Percentiles rank a stretch among this genome's conserved stretches.
phyloP scores from a whole-genome alignment of 2,113 vertebrate species.

The Pituophis catenifer region DNA sequence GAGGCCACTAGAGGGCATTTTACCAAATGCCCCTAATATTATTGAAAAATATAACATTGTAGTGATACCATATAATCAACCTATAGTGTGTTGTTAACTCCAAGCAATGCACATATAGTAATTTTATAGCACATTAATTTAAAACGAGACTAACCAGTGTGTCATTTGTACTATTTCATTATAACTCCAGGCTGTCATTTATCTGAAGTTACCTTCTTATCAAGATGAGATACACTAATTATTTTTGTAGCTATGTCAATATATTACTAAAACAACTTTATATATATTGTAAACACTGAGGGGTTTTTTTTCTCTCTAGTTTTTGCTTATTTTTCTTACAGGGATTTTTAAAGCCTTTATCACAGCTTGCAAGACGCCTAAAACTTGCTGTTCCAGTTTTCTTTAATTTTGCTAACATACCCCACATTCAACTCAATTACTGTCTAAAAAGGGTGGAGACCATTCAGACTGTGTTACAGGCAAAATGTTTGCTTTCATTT shows the following conservation, averaged over 20 bases:
- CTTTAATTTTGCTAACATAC: not conserved
- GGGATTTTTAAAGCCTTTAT: not conserved
- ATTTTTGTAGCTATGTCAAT: not conserved
- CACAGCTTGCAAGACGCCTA: not conserved
- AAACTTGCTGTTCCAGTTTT: conserved; percentile 5
- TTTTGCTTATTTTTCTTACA: not conserved
- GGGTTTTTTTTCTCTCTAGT: not conserved
- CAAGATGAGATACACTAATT: not conserved
- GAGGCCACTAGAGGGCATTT: not conserved
- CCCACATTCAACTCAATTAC: not conserved
- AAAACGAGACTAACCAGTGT: not conserved
- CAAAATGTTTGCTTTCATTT: not conserved
- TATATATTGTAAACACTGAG: not conserved
- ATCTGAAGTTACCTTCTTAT: not conserved
- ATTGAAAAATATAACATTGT: not conserved
- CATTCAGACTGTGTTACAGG: not conserved
- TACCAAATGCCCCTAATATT: not conserved
- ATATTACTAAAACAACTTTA: not conserved
- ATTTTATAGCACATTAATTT: not conserved
- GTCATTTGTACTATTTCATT: not conserved
- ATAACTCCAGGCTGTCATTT: not conserved
- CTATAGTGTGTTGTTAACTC: not conserved
- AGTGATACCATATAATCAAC: not conserved
- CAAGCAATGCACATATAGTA: not conserved
- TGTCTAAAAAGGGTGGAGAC: not conserved